A percentile compares a stretch with the other conserved stretches of the same genome.
These are phyloP conservation scores for Dasyprocta punctata DNA, from an alignment of 2,113 vertebrate genomes.

Conservation along the genomic window DNA sequence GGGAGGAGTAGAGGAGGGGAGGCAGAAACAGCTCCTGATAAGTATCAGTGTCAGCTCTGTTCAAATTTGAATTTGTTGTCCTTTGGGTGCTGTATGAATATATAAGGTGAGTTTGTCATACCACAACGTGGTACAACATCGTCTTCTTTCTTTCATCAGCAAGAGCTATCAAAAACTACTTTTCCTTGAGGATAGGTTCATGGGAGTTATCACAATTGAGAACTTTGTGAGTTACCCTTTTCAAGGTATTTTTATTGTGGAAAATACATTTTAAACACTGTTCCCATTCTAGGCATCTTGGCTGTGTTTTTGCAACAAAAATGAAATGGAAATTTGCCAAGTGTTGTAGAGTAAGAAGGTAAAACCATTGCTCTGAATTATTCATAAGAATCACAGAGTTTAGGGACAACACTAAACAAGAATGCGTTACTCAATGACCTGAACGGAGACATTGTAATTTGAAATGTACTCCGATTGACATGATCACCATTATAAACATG, in stretches of 20 bases:
- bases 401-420: slow-evolving; percentile 46
- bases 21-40: background rate
- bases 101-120: background rate
- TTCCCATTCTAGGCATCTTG: slow-evolving; percentile 23
- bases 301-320: slow-evolving; percentile 53
- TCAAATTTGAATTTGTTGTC: slow-evolving; percentile 22
- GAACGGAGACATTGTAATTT: slow-evolving; percentile 51
- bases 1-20: too few species aligned
- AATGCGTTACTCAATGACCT: slow-evolving; percentile 35
- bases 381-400: slow-evolving; percentile 60
- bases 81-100: background rate
- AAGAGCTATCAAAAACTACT: background rate
- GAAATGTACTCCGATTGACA: slow-evolving; percentile 48
- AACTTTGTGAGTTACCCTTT: background rate
- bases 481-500: background rate
- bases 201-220: slow-evolving; percentile 20
- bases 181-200: background rate
- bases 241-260: slow-evolving; percentile 37
- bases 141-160: background rate
- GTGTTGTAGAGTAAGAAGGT: slow-evolving; percentile 24
- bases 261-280: slow-evolving; percentile 37
- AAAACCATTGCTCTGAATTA: slow-evolving; percentile 67
- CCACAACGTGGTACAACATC: background rate
- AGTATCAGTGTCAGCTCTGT: background rate
- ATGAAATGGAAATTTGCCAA: slow-evolving; percentile 61